Conservation (phyloP, 2,113 vertebrate species). For the Tychaedon coryphoeus region DNA sequence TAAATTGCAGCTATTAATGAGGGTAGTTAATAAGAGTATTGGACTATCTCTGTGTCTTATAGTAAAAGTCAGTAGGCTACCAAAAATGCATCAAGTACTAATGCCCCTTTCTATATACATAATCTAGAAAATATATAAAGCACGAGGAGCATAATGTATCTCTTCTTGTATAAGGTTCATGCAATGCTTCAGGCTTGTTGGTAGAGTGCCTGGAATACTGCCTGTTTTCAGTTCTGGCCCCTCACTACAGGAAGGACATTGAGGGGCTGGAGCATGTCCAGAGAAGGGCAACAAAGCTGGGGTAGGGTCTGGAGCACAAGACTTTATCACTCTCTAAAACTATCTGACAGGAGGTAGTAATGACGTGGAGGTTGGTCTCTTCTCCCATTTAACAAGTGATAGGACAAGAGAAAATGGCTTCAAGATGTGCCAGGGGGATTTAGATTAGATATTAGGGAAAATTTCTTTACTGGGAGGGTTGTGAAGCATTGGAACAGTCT, state of each 20-base stretch:
- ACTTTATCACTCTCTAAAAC: not conserved
- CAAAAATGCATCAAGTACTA: not conserved
- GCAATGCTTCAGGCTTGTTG: not conserved
- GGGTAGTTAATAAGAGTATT: not conserved
- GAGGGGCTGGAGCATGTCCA: accelerated
- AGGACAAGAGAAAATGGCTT: not conserved
- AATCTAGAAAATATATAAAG: not conserved
- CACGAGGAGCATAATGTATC: not conserved
- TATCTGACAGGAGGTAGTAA: not conserved
- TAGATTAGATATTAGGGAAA: not conserved
- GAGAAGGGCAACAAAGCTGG: not conserved
- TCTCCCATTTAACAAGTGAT: not conserved
- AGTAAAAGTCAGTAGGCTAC: not conserved
- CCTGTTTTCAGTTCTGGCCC: not conserved
- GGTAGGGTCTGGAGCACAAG: not conserved
- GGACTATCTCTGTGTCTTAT: not conserved
- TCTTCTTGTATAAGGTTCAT: not conserved
- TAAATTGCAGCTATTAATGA: not conserved
- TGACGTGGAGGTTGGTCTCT: not conserved
- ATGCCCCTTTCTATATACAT: not conserved
- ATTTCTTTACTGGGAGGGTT: not conserved
- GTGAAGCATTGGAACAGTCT: not conserved
- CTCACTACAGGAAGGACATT: accelerated
- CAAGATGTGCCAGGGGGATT: not conserved
- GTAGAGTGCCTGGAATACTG: not conserved